These are phyloP conservation scores for Panagrolaimus sp. DNA, from an alignment of 1,140 invertebrate genomes.

Conservation along the genomic window DNA sequence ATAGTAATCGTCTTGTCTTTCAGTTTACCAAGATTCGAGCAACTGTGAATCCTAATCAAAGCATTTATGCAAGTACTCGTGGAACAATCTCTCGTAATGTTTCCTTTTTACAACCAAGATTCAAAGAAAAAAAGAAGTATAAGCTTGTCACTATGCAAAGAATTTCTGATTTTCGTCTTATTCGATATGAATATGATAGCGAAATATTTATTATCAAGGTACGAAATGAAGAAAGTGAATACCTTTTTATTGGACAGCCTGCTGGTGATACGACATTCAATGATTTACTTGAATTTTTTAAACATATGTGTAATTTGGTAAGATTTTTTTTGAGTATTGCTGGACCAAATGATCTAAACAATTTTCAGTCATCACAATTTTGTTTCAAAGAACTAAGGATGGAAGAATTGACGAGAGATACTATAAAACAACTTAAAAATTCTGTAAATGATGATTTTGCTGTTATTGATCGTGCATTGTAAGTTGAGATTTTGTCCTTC, in stretches of 20 bases:
- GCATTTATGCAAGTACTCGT: slow-evolving; percentile 4
- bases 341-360: too few relatives aligned
- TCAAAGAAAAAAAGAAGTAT: slow-evolving; percentile 28
- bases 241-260: slow-evolving; percentile 30
- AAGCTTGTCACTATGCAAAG: slow-evolving; percentile 28
- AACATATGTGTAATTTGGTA: not conserved
- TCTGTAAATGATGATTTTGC: not conserved
- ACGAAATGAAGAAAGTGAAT: slow-evolving; percentile 36
- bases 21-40: slow-evolving; percentile 31
- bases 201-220: slow-evolving; percentile 33
- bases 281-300: not conserved
- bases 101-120: slow-evolving; percentile 18
- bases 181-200: slow-evolving; percentile 21
- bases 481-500: not conserved
- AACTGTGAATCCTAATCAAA: too few relatives aligned
- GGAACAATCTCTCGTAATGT: slow-evolving; percentile 31
- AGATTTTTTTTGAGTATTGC: too few relatives aligned
- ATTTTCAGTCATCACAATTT: not conserved
- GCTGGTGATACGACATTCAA: not conserved
- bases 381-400: not conserved
- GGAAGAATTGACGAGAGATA: not conserved
- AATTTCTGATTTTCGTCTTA: slow-evolving; percentile 27
- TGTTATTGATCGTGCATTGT: slow-evolving; percentile 2
- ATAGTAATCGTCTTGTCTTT: not conserved
- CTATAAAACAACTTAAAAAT: not conserved